phyloP scores from a whole-genome alignment of 1,140 invertebrate species.

The Goniozus legneri region DNA sequence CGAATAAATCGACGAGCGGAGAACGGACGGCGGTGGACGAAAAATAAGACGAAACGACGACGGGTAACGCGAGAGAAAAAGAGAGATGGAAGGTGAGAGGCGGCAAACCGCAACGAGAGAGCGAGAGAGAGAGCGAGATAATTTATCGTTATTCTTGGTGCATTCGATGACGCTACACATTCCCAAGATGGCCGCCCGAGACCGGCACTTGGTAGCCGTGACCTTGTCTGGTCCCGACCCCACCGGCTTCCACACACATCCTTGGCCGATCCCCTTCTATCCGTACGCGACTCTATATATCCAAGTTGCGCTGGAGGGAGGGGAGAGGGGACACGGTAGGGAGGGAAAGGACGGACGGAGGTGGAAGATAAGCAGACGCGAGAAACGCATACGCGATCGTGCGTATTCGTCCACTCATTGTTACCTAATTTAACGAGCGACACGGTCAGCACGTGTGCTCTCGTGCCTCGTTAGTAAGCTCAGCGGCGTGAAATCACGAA shows the following conservation, averaged over 20 bases:
- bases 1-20: too few relatives aligned
- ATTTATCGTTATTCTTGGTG: constrained; percentile 35
- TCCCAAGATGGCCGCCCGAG: constrained; percentile 31
- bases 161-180: constrained; percentile 32
- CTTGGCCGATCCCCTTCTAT: too few relatives aligned
- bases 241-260: constrained; percentile 29
- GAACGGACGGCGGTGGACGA: neutral
- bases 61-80: neutral
- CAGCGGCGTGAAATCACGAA: constrained; percentile 27
- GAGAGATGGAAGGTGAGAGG: constrained; percentile 19
- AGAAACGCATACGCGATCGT: too few relatives aligned
- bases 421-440: constrained; percentile 35
- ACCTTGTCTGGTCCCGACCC: constrained; percentile 44
- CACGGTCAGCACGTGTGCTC: constrained; percentile 16
- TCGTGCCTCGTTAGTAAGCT: constrained; percentile 26
- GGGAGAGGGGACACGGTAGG: constrained; percentile 7
- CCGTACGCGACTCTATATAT: neutral
- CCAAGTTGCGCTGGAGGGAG: neutral
- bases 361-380: neutral
- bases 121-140: constrained; percentile 16
- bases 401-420: constrained; percentile 25
- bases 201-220: constrained; percentile 38
- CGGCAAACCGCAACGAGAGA: constrained; percentile 2
- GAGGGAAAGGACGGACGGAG: neutral
- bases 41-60: neutral